A percentile compares a stretch with the other conserved stretches of the same genome.
Conservation (phyloP, 2,113 vertebrate genomes). For the Ophthalmolycus amberensis region DNA sequence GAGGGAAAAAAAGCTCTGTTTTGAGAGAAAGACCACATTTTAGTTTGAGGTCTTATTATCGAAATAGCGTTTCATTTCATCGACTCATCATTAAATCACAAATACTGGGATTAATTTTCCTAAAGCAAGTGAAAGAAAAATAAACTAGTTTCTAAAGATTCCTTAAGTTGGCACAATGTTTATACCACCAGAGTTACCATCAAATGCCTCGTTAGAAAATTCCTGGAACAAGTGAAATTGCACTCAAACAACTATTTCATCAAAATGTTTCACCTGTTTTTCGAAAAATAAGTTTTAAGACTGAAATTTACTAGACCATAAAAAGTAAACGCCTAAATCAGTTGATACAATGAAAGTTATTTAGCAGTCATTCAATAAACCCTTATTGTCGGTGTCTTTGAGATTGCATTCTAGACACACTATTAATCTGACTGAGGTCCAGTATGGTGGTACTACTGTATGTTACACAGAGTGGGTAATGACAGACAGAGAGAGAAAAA, state of each 20-base stretch:
- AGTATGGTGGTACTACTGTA: not conserved
- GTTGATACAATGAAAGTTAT: not conserved
- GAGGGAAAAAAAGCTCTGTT: not conserved
- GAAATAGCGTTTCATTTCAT: not conserved
- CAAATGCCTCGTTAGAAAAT: not conserved
- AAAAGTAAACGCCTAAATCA: not conserved
- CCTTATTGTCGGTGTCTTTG: not conserved
- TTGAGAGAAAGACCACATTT: not conserved
- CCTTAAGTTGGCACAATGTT: not conserved
- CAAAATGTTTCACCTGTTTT: not conserved
- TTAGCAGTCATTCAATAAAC: not conserved
- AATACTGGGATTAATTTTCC: not conserved
- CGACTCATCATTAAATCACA: not conserved
- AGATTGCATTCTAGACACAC: not conserved
- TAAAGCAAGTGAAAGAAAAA: too few species aligned
- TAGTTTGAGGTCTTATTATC: not conserved
- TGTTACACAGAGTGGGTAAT: not conserved
- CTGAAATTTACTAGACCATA: not conserved
- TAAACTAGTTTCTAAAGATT: not conserved
- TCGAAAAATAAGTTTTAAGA: not conserved
- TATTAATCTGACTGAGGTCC: not conserved
- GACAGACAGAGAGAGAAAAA: not conserved
- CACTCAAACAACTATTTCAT: not conserved
- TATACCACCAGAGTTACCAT: not conserved
- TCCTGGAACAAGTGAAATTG: constrained; percentile 7